Base-by-base conservation (phyloP, 92 coral and sea anemone genomes). In the Pocillopora grandis region DNA sequence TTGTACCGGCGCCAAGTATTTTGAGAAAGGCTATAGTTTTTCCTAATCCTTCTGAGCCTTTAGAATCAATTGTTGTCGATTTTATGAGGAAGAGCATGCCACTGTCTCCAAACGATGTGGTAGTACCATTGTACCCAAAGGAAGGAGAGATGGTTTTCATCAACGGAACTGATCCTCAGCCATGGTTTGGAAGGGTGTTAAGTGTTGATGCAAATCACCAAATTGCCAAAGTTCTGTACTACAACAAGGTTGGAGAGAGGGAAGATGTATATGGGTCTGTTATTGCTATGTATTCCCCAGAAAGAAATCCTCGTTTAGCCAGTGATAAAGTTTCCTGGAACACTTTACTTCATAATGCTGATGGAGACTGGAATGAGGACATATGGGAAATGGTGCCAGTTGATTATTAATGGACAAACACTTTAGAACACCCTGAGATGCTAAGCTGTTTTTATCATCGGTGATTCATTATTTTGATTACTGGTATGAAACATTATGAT, bases 101-200 rank as follows among this genome's bases (percentile, higher is more conserved):
- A 27, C 27, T 27, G 27, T 27, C 27, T 27, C 27, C 27, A 27
- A 27, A 27, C 27, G 27, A 27, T 27, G 27, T 27, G 27, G 27
- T 27, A 27, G 27, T 27, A 27, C 27, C 27, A 27, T 27, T 27
- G 27, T 27, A 27, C 27, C 27, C 27, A 27, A 27, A 27, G 27
- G 27, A 27, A 27, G 27, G 27, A 27, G 27, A 27, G 27, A 27
- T 27, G 27, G 27, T 27, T 27, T 27, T 27, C 27, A 27, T 27
- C 27, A 27, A 27, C 27, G 27, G 27, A 27, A 27, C 27, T 27
- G 27, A 79, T 49, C 75, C 75, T 12, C 71, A 79, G 65, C 84
- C 84, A 20, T 79, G 84, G 84, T 23, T 79, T 42, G 84, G 75
- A 79, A 19, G 64, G 56, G 84, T 79, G 19, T 10, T 79, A 19